Conservation (phyloP, 1,140 invertebrate species). For the Aricia agestis region DNA sequence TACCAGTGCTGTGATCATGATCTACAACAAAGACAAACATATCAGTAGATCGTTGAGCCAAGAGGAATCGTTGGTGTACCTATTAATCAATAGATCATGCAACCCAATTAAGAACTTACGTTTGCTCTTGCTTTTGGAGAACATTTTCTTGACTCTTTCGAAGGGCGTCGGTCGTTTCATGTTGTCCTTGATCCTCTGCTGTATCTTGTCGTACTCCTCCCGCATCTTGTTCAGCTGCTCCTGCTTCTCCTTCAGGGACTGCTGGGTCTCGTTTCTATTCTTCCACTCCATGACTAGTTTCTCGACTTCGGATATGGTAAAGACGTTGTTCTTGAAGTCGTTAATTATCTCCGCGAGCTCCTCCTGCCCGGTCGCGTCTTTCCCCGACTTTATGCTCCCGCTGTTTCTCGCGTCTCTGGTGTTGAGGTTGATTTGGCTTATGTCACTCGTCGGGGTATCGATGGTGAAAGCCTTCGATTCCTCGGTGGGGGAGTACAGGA, state of each 20-base stretch:
- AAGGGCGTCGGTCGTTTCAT: slow-evolving; percentile 86
- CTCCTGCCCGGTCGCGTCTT: slow-evolving; percentile 78
- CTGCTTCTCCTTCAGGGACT: slow-evolving; percentile 89
- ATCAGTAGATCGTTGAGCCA: slow-evolving; percentile 77
- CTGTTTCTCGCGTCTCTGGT: slow-evolving; percentile 57
- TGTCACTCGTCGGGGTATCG: slow-evolving; percentile 68
- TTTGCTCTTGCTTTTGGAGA: slow-evolving; percentile 77
- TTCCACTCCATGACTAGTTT: slow-evolving; percentile 90
- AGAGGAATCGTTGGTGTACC: no score
- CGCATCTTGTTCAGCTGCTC: slow-evolving; percentile 87
- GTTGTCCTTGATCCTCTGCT: slow-evolving; percentile 83
- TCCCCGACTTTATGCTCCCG: slow-evolving; percentile 62
- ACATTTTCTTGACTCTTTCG: slow-evolving; percentile 86
- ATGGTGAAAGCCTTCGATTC: slow-evolving; percentile 65
- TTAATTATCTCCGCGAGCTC: slow-evolving; percentile 91
- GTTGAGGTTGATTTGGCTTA: slow-evolving; percentile 66
- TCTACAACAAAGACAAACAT: slow-evolving; percentile 41
- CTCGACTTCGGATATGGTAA: slow-evolving; percentile 89
- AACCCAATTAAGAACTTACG: slow-evolving; percentile 37
- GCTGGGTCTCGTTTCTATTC: slow-evolving; percentile 89
- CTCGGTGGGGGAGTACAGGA: slow-evolving; percentile 66
- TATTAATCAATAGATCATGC: no score
- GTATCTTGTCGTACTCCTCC: slow-evolving; percentile 87
- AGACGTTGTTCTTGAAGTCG: slow-evolving; percentile 92
- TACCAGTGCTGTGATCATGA: slow-evolving; percentile 52